Base-by-base conservation (phyloP, 1,140 invertebrate species). In the Physella acuta region DNA sequence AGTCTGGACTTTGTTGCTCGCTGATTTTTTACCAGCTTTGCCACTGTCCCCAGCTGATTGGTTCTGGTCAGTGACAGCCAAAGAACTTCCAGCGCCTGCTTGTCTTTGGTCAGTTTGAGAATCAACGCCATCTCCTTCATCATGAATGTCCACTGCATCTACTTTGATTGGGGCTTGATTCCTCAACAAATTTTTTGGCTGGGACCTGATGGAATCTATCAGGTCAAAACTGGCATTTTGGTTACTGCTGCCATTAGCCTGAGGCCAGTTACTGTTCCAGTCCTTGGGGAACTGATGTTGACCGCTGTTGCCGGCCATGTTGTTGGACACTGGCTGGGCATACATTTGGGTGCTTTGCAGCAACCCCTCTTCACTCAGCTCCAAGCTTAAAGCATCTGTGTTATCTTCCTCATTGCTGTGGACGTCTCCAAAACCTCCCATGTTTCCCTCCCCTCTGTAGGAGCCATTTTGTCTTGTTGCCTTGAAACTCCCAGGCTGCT, bases 361-460 rank as follows among this genome's bases (percentile, higher is more conserved):
- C 33, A 68, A 24, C 26, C 66, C 66, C n/a, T 68, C 66, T 34
- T 68, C 66, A 60, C 66, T 59, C 24, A 68, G 66, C n/a, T 68
- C 66, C 16, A 60, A n/a, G 36, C 31, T 66, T n/a, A 66, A 34
- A 24, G 53, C 64, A 56, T 66, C 64, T 24, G 49, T 53, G 34
- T 62, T 62, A 33, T 52, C 59, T 8, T 69, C 58, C 49, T 52
- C 58, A 11, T 4, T 36, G 26, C 17, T 51, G 36, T 17, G 34
- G 20, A 31, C 59, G 53, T 69, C 59, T 26, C 58, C 68, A 56
- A 53, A 55, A 26, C 61, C 52, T 64, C 68, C 68, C 49, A 62
- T 30, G 55, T 31, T 26, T 17, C 68, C 59, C 8, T 36, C 31
- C 5, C n/a, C 34, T 34, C 28, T 5, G 30, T n/a, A 53, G 26